phyloP scores from a whole-genome alignment of 2,797 vertebrate genomes.

The Poecilia gillii region DNA sequence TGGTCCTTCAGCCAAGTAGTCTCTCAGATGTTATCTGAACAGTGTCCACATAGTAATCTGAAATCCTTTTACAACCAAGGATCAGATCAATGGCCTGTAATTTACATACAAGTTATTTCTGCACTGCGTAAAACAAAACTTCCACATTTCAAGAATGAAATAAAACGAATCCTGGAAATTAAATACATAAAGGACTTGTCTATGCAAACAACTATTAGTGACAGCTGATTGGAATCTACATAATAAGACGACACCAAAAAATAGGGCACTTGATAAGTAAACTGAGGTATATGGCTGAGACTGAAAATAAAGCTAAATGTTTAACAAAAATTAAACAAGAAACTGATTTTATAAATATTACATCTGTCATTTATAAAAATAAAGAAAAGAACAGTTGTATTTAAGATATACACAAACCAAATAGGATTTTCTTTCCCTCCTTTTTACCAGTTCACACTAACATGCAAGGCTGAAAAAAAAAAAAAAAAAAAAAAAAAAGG shows the following conservation, averaged over 20 bases:
- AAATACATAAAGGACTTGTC: constrained; percentile 14
- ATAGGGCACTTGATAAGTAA: not conserved
- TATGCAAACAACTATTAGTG: constrained; percentile 13
- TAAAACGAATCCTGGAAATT: constrained; percentile 9
- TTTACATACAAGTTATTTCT: not conserved
- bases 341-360: constrained; percentile 59
- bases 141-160: not conserved
- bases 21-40: constrained; percentile 14
- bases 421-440: not conserved
- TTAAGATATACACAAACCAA: constrained; percentile 10
- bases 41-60: not conserved
- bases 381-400: constrained; percentile 21
- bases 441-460: constrained; percentile 38
- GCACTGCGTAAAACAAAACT: constrained; percentile 2
- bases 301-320: constrained; percentile 9
- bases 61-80: not conserved
- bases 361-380: constrained; percentile 29
- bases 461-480: constrained; percentile 35
- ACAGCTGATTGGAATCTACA: constrained; percentile 28
- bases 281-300: constrained; percentile 16
- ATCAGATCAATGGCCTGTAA: not conserved
- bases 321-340: constrained; percentile 2
- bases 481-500: constrained; percentile 6
- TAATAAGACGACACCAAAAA: constrained; percentile 10
- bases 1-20: not conserved